Conservation (phyloP, 2,797 vertebrate species). For the Enteromius fasciolatus region DNA sequence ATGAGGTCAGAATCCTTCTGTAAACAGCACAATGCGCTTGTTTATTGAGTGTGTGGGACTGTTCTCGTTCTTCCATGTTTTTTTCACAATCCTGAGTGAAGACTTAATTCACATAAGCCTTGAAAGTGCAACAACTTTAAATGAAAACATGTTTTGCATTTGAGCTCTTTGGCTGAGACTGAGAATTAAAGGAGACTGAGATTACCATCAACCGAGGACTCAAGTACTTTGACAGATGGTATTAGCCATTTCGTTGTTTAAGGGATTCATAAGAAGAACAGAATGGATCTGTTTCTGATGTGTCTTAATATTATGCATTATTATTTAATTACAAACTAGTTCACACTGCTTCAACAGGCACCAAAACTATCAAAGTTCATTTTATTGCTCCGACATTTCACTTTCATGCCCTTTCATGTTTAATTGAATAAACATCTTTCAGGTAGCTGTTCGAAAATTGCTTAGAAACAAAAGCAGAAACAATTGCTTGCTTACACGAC, state of each 20-base stretch:
- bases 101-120: constrained; percentile 39
- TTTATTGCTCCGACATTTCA: neutral
- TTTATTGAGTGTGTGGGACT: constrained; percentile 42
- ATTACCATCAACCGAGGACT: neutral
- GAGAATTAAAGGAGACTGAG: constrained; percentile 3
- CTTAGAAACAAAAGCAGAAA: neutral
- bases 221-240: neutral
- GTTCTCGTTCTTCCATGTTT: constrained; percentile 39
- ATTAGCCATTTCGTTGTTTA: constrained; percentile 6
- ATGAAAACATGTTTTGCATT: constrained; percentile 36
- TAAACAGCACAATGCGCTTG: constrained; percentile 44
- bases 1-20: constrained; percentile 50
- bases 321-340: neutral
- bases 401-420: neutral
- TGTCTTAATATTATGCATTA: neutral
- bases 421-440: neutral
- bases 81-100: constrained; percentile 43
- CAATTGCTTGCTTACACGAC: neutral
- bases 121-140: constrained; percentile 24
- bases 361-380: neutral
- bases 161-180: constrained; percentile 14
- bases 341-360: neutral
- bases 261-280: neutral
- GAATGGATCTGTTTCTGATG: neutral
- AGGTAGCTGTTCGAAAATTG: neutral